Conservation (phyloP, 1,140 invertebrate species). For the Heliconius congener region DNA sequence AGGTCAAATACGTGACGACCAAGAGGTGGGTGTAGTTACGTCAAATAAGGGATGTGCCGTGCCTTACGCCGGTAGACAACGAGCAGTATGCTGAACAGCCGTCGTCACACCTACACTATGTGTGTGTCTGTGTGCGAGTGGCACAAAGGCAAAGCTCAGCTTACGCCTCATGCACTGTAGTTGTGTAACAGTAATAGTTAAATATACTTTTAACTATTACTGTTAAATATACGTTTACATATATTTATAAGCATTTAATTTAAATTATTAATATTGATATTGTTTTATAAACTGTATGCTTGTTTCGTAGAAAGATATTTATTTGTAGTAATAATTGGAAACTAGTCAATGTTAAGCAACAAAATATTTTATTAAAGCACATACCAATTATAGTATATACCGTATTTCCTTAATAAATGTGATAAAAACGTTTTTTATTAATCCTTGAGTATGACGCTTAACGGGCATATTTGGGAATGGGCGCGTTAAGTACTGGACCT, state of each 20-base stretch:
- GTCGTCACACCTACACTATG: too few relatives aligned
- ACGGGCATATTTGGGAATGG: too few relatives aligned
- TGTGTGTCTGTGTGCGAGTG: too few relatives aligned
- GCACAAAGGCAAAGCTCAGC: too few relatives aligned
- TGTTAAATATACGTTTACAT: neutral
- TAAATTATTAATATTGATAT: neutral
- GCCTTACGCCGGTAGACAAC: too few relatives aligned
- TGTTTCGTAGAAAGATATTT: neutral
- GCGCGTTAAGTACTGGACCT: too few relatives aligned
- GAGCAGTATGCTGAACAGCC: too few relatives aligned
- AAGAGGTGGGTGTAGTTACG: too few relatives aligned
- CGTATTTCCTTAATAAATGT: slow-evolving; percentile 3
- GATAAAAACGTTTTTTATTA: neutral
- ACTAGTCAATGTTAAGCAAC: neutral
- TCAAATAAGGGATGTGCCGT: too few relatives aligned
- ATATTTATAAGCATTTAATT: neutral
- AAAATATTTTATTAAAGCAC: slow-evolving; percentile 3
- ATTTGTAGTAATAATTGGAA: neutral
- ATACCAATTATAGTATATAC: neutral
- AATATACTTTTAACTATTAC: too few relatives aligned
- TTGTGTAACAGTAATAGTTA: neutral
- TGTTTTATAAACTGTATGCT: neutral
- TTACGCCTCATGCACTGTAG: neutral
- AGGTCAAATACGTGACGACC: too few relatives aligned
- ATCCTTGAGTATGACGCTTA: neutral